These are phyloP conservation scores for Hipposideros armiger DNA, from an alignment of 2,113 vertebrate genomes.

Conservation along the genomic window DNA sequence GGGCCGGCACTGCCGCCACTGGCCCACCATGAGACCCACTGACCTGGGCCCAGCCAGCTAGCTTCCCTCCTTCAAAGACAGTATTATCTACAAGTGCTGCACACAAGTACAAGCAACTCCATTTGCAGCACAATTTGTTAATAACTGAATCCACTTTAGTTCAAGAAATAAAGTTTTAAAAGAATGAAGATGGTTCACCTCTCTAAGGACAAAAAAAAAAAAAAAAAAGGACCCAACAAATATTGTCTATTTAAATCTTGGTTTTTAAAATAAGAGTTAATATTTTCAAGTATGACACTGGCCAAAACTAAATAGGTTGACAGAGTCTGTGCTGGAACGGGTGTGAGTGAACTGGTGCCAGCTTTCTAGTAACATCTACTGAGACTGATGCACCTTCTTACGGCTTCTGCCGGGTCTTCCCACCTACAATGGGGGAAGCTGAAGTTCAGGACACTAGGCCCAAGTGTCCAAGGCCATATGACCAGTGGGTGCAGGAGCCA, in stretches of 20 bases:
- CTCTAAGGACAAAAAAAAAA: background rate
- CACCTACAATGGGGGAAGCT: background rate
- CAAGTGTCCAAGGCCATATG: background rate
- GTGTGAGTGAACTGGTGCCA: background rate
- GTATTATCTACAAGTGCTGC: background rate
- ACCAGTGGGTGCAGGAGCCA: background rate
- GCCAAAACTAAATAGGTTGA: background rate
- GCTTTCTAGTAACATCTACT: background rate
- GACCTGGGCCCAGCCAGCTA: too few relatives aligned
- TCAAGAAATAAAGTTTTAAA: slow-evolving; percentile 23
- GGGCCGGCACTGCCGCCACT: background rate
- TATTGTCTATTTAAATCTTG: slow-evolving; percentile 5
- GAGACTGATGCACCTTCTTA: background rate
- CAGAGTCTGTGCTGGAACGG: background rate
- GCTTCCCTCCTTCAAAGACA: background rate
- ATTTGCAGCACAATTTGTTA: background rate
- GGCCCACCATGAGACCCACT: background rate
- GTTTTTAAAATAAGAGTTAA: background rate
- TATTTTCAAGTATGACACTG: background rate
- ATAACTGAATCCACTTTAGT: background rate
- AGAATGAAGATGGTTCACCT: background rate
- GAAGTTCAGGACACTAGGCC: background rate
- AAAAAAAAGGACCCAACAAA: background rate
- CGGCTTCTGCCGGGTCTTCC: background rate
- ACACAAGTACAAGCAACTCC: background rate